A percentile compares a stretch with the other conserved stretches of the same genome.
Conservation (phyloP, 37 sponge, comb jelly and placozoan genomes). For the Cliona cf. orientalis region DNA sequence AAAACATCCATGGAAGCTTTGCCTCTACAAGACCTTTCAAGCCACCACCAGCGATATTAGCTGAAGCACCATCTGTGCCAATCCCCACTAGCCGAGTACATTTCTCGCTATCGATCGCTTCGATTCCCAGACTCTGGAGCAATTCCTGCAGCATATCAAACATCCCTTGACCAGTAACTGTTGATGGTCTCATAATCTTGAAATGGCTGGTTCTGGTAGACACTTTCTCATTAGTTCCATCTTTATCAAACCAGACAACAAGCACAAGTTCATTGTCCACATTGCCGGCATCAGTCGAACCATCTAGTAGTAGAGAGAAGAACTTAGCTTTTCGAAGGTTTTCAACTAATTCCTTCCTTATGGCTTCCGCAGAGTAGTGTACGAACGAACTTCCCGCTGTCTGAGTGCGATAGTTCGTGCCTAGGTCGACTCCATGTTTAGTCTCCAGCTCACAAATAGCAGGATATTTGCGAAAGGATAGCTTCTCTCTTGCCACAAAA, state of each 20-base stretch:
- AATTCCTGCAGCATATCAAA: too few relatives aligned
- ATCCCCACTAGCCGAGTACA: too few relatives aligned
- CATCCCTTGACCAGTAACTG: conserved; percentile 46
- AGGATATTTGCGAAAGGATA: conserved; percentile 47
- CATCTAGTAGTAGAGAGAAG: conserved; percentile 63
- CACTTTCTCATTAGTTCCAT: conserved; percentile 51
- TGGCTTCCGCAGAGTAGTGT: conserved; percentile 48
- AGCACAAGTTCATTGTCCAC: conserved; percentile 61
- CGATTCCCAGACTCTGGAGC: too few relatives aligned
- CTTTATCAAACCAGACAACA: conserved; percentile 52
- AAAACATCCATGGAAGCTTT: conserved; percentile 70
- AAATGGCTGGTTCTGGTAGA: conserved; percentile 45
- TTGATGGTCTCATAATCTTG: conserved; percentile 35
- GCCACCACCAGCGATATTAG: conserved; percentile 27
- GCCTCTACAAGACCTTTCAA: conserved; percentile 72
- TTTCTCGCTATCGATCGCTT: too few relatives aligned
- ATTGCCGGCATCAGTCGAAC: conserved; percentile 53
- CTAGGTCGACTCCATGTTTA: too few relatives aligned
- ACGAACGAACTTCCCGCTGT: too few relatives aligned
- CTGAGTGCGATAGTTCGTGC: too few relatives aligned
- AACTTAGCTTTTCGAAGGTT: conserved; percentile 45
- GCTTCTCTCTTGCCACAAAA: conserved; percentile 59
- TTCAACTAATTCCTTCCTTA: conserved; percentile 9
- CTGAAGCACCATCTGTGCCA: too few relatives aligned
- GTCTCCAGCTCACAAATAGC: conserved; percentile 26